phyloP scores from a whole-genome alignment of 2,113 vertebrate species.

The Marmota monax region DNA sequence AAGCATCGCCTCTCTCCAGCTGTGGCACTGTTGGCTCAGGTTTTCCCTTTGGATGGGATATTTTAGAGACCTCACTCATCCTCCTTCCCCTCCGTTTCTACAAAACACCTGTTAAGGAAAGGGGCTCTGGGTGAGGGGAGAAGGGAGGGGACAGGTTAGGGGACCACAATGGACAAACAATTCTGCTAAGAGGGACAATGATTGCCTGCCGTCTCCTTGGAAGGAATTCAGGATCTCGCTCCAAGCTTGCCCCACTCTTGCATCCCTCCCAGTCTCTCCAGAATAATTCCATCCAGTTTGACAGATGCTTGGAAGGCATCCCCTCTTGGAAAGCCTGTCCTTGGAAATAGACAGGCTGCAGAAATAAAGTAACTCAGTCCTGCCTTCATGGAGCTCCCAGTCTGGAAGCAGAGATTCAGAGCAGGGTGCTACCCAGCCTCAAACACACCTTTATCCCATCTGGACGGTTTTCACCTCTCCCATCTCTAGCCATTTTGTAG shows the following conservation, averaged over 20 bases:
- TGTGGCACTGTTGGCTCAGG: not conserved
- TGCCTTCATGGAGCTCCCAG: not conserved
- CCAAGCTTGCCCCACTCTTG: no score
- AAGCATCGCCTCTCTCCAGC: not conserved
- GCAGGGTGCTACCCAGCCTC: not conserved
- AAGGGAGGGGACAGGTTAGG: not conserved
- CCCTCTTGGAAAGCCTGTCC: not conserved
- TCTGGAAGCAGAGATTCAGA: not conserved
- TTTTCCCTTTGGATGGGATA: not conserved
- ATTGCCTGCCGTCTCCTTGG: not conserved
- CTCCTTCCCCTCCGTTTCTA: not conserved
- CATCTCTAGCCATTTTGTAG: not conserved
- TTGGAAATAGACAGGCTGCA: not conserved
- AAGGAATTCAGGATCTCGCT: not conserved
- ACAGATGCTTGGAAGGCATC: not conserved
- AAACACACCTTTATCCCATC: not conserved
- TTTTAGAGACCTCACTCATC: not conserved
- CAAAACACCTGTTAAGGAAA: not conserved
- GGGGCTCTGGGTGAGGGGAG: no score
- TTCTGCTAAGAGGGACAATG: not conserved
- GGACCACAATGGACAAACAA: rapidly evolving
- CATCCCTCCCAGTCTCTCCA: not conserved
- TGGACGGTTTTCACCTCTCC: not conserved
- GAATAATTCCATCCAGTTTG: not conserved
- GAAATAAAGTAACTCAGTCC: not conserved